Base-by-base conservation (phyloP, 2,888 invertebrate genomes). In the Philhelius pedissequus region DNA sequence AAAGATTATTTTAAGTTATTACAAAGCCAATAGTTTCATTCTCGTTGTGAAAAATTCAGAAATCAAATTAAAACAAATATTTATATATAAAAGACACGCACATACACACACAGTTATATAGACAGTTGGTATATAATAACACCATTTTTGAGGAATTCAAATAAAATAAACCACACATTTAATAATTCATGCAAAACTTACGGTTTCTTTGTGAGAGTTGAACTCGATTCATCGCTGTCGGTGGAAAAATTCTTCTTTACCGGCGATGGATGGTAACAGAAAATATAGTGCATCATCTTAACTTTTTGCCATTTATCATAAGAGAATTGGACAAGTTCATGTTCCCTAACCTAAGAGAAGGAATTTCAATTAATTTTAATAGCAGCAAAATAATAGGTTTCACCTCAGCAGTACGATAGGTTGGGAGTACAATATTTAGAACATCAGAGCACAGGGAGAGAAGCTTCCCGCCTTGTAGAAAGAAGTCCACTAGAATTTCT, bases 191-290 rank as follows among this genome's bases (percentile, higher is more conserved):
- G 71, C 75, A 76, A 22, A 71, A 91, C 92, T 92, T 91, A 92
- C 92, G 91, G 90, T 89, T 90, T 91, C 60, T 89, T 88, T 87
- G 93, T 92, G 89, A 93, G 93, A 91, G 92, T 89, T 91, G 88
- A 87, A n/a, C 87, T 76, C 0, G 90, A 89, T 76, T 93, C 94
- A 86, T 96, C 96, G 70, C 94, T 94, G 88, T 96, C 96, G 69
- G 95, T 95, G 0, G 96, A 96, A 88, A 96, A 96, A 89, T 96
- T 95, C 87, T 96, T 95, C 90, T 95, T 95, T 2, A 96, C 95
- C 0, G 97, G 96, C 1, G 96, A 96, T 0, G 96, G 96, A 90
- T 97, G 96, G 89, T 97, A 97, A 89, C 97, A 97, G 90, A 97
- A 96, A 86, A 97, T 95, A 88, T 97, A 96, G 91, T 97, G 97